A percentile compares a stretch with the other conserved stretches of the same genome.
These are phyloP conservation scores for Sesamia inferens DNA, from an alignment of 2,888 invertebrate genomes.

Conservation along the genomic window DNA sequence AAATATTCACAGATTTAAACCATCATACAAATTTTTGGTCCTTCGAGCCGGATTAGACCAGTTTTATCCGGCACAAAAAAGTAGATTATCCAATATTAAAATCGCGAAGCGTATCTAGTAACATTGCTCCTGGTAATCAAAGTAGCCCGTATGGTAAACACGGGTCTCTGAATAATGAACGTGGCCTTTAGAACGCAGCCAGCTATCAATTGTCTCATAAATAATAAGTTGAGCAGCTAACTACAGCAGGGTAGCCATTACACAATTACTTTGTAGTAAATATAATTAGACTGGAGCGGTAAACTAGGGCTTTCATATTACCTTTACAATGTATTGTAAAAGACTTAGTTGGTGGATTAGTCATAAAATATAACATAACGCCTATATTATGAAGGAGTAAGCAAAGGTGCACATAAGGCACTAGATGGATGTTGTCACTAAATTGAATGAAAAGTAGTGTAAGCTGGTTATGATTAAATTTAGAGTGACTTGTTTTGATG, in stretches of 20 bases:
- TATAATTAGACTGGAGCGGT: conserved; percentile 26
- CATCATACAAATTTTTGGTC: not conserved
- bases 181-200: conserved; percentile 40
- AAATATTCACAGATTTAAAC: not conserved
- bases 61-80: not conserved
- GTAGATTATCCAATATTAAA: not conserved
- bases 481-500: no score
- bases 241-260: conserved; percentile 17
- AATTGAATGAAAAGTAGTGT: no score
- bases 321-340: not conserved
- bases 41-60: conserved; percentile 13
- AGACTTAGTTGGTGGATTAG: not conserved
- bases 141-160: conserved; percentile 55
- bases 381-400: not conserved
- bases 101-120: conserved; percentile 17
- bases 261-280: conserved; percentile 41
- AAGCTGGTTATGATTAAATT: no score
- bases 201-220: conserved; percentile 55
- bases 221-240: conserved; percentile 42
- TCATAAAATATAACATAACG: not conserved
- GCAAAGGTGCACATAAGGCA: not conserved
- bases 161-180: conserved; percentile 51
- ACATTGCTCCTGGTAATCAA: conserved; percentile 27
- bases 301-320: conserved; percentile 12
- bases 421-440: no score